Evolutionary conservation across 2,888 invertebrate species (phyloP), one percentile per base, ranked within the genome.

Genomic region (Sesamia inferens): DNA sequence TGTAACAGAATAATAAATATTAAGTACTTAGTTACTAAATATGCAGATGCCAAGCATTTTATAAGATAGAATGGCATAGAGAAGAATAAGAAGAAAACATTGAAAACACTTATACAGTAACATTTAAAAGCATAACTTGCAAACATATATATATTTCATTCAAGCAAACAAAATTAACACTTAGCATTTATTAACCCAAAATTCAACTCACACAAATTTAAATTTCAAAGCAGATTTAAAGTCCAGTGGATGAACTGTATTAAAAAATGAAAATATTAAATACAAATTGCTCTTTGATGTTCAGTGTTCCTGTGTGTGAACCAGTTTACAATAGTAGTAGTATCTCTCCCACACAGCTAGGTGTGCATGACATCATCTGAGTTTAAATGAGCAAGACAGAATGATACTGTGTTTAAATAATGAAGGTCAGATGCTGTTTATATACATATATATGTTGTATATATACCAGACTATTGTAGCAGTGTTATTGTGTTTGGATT

Each of bases 351-450:
- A 31, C 22, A 39, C 24, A 22, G n/a, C 58, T 57, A 76, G 62
- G 76, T 68, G 90, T 92, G 90, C 67, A 91, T 92, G 91, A 92
- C 91, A 89, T 92, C 92, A 76, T 81, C 81, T 82, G 81, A 86
- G 87, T 81, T 89, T 91, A 72, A 59, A 80, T 83, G 83, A 88
- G 88, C 81, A 79, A 79, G 89, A 87, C 74, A 87, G 86, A 39
- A 39, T 39, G 39, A 88, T 72, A 78, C 63, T 82, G 85, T 86
- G 42, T 87, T 81, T 80, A 59, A 58, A 62, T 74, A 79, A 83
- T 85, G 88, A 90, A 91, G 91, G 89, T 81, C 87, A 89, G 39
- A 82, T 73, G 76, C 68, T 84, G 78, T 74, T 76, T 64, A 70
- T 44, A 44, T 44, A 44, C 44, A 44, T 13, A 44, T 13, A 44